Conservation (phyloP, 2,888 invertebrate species). For the Diplolepis rosae region DNA sequence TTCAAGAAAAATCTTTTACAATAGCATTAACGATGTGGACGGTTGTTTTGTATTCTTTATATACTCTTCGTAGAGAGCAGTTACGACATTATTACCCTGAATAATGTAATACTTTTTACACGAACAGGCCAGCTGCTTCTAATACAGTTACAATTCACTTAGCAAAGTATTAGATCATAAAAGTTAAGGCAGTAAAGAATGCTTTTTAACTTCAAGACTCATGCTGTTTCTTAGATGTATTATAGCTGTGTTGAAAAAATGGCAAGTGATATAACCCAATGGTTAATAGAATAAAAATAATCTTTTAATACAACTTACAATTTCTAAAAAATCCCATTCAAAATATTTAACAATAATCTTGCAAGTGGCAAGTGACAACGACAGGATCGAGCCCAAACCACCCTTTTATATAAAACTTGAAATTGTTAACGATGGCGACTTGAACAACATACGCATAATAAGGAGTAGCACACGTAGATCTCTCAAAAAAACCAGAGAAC, state of each 20-base stretch:
- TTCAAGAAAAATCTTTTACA: no score
- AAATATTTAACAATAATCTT: no score
- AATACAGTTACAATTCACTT: slow-evolving; percentile 11
- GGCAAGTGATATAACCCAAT: not conserved
- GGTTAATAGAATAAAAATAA: not conserved
- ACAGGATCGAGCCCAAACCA: no score
- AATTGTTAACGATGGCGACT: no score
- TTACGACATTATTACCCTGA: not conserved
- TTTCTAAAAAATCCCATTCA: no score
- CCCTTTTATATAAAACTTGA: no score
- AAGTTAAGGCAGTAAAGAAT: slow-evolving; percentile 1
- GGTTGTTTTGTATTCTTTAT: no score
- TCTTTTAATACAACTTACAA: not conserved
- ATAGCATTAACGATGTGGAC: no score
- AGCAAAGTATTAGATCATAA: slow-evolving; percentile 3
- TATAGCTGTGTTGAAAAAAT: not conserved
- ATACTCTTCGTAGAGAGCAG: not conserved
- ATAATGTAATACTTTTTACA: not conserved
- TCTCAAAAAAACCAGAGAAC: no score
- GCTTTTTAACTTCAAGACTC: slow-evolving; percentile 4
- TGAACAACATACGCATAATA: no score
- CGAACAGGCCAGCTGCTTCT: not conserved
- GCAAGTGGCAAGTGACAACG: no score
- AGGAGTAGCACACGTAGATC: no score
- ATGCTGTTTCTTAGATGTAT: not conserved